These are phyloP conservation scores for Ceyx melanurus DNA, from an alignment of 2,113 vertebrate species.

Conservation along the genomic window DNA sequence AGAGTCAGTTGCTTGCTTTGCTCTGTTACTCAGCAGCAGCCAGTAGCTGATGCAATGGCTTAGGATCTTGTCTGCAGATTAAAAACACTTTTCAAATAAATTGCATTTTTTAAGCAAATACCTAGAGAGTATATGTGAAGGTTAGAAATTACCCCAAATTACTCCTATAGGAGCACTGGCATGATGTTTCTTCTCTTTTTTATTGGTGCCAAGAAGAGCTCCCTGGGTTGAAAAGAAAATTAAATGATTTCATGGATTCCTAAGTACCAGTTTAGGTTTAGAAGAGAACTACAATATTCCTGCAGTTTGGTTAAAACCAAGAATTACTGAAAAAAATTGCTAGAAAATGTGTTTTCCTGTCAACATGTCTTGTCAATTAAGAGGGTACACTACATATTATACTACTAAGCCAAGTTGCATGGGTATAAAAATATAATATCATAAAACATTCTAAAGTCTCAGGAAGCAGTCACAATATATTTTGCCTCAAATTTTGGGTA, in stretches of 20 bases:
- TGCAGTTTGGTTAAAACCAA: not conserved
- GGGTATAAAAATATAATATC: not conserved
- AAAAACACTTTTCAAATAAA: not conserved
- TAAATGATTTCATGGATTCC: not conserved
- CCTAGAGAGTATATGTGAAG: not conserved
- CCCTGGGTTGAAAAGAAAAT: not conserved
- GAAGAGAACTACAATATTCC: not conserved
- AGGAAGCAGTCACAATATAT: not conserved
- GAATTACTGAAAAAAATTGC: not conserved
- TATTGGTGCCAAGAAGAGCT: not conserved
- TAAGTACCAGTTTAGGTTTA: not conserved
- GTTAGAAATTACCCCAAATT: not conserved
- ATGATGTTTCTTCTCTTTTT: not conserved
- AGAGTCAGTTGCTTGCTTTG: not conserved
- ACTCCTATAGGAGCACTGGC: not conserved
- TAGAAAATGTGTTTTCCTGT: not conserved
- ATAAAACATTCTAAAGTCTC: not conserved
- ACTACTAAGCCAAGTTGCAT: not conserved
- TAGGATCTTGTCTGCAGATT: not conserved
- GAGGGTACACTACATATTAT: not conserved
- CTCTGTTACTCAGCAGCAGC: not conserved
- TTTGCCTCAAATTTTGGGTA: not conserved
- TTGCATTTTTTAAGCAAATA: not conserved
- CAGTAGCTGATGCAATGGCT: not conserved
- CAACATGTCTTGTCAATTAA: not conserved